These are phyloP conservation scores for Drosophila diplacantha DNA, from an alignment of 2,888 invertebrate genomes.

Conservation along the genomic window DNA sequence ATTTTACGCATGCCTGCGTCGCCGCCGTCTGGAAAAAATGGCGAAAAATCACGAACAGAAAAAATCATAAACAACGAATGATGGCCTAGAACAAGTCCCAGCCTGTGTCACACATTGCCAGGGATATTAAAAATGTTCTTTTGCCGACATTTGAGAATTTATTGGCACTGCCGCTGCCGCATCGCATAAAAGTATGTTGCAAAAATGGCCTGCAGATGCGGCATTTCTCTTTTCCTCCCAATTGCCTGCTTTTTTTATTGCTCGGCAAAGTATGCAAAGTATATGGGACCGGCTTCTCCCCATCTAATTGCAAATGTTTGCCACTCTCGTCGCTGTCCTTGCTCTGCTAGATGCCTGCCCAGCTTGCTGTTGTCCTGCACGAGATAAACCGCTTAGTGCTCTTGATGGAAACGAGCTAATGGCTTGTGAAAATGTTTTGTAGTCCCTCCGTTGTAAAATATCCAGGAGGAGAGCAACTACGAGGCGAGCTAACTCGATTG, in stretches of 20 bases:
- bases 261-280: conserved; percentile 39
- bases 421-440: conserved; percentile 59
- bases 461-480: conserved; percentile 20
- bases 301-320: conserved; percentile 33
- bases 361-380: conserved; percentile 20
- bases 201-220: conserved; percentile 26
- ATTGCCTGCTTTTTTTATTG: conserved; percentile 26
- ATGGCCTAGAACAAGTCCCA: conserved; percentile 13
- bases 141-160: conserved; percentile 49
- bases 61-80: conserved; percentile 21
- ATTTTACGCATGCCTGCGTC: conserved; percentile 62
- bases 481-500: conserved; percentile 51
- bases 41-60: conserved; percentile 10
- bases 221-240: conserved; percentile 2
- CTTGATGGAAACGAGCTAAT: conserved; percentile 63
- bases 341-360: conserved; percentile 1
- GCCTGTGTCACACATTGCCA: conserved; percentile 23
- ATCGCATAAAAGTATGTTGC: conserved; percentile 30
- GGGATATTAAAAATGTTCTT: conserved; percentile 50
- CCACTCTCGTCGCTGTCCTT: conserved; percentile 17
- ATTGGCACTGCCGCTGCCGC: conserved; percentile 37
- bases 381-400: conserved; percentile 60
- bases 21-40: conserved; percentile 10
- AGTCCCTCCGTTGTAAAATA: conserved; percentile 30
- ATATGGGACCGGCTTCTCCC: conserved; percentile 8